Evolutionary conservation across 1,140 invertebrate species (phyloP).

Genomic region (Psilanteris sp.): DNA sequence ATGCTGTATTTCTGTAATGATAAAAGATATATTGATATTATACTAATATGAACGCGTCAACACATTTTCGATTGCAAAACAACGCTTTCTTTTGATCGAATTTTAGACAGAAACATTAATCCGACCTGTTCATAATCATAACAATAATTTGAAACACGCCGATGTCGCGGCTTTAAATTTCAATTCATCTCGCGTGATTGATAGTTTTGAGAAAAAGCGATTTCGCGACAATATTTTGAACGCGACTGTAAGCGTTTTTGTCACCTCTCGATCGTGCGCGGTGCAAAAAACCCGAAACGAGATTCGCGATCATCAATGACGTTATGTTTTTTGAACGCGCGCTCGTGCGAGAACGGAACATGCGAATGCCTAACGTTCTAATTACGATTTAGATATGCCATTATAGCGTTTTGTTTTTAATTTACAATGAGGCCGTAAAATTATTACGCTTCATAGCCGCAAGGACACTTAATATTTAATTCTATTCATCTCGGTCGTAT

Average conservation of each 20-base stretch:
- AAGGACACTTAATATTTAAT: conserved; percentile 9
- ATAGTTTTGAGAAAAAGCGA: neutral
- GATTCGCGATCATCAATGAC: conserved; percentile 1
- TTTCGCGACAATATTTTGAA: conserved; percentile 11
- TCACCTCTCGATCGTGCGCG: neutral
- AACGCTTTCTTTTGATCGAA: too few relatives aligned
- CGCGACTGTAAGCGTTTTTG: neutral
- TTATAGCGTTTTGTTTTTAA: conserved; percentile 15
- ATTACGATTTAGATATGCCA: conserved; percentile 2
- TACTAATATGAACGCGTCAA: too few relatives aligned
- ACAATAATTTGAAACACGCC: too few relatives aligned
- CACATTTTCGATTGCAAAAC: too few relatives aligned
- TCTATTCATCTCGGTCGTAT: too few relatives aligned
- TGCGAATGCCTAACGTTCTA: neutral
- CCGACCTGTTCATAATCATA: too few relatives aligned
- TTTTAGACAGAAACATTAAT: too few relatives aligned
- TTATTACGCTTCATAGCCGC: neutral
- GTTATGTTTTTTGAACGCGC: neutral
- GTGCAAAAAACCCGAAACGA: conserved; percentile 1
- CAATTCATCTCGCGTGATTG: conserved; percentile 18
- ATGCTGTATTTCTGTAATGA: too few relatives aligned
- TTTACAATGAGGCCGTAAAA: conserved; percentile 6
- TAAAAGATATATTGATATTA: too few relatives aligned
- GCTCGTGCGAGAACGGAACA: neutral
- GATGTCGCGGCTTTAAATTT: too few relatives aligned